Evolutionary conservation across 92 coral and sea anemone species (phyloP).

Genomic region (Muricea muricata): DNA sequence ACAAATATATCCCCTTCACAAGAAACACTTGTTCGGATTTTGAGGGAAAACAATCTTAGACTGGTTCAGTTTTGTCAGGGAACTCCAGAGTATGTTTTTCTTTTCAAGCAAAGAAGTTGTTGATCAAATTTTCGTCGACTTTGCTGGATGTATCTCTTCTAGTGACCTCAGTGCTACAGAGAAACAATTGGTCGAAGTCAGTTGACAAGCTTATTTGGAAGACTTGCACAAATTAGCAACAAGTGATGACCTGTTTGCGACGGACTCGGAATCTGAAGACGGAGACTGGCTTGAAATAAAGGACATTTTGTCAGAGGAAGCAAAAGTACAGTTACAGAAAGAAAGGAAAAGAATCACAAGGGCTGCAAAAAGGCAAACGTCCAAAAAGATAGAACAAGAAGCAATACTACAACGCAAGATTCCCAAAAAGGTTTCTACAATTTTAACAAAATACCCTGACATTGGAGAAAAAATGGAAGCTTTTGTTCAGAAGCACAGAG

Average conservation of each 20-base stretch:
- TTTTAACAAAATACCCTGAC: constrained; percentile 51
- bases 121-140: constrained; percentile 40
- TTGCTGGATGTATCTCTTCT: constrained; percentile 39
- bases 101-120: constrained; percentile 24
- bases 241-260: constrained; percentile 58
- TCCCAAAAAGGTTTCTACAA: constrained; percentile 50
- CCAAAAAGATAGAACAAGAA: constrained; percentile 49
- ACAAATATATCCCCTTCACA: no score
- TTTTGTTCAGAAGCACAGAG: constrained; percentile 51
- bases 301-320: constrained; percentile 58
- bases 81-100: constrained; percentile 26
- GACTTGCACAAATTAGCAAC: constrained; percentile 15
- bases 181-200: constrained; percentile 11
- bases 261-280: constrained; percentile 60
- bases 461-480: constrained; percentile 24
- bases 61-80: constrained; percentile 53
- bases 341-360: constrained; percentile 44
- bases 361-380: constrained; percentile 56
- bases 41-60: no score
- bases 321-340: constrained; percentile 55
- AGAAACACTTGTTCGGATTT: no score
- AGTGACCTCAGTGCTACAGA: background rate
- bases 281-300: constrained; percentile 54
- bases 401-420: constrained; percentile 56
- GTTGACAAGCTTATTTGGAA: constrained; percentile 14